Base-by-base conservation (phyloP, 92 coral and sea anemone species). In the Epizoanthus scotinus region DNA sequence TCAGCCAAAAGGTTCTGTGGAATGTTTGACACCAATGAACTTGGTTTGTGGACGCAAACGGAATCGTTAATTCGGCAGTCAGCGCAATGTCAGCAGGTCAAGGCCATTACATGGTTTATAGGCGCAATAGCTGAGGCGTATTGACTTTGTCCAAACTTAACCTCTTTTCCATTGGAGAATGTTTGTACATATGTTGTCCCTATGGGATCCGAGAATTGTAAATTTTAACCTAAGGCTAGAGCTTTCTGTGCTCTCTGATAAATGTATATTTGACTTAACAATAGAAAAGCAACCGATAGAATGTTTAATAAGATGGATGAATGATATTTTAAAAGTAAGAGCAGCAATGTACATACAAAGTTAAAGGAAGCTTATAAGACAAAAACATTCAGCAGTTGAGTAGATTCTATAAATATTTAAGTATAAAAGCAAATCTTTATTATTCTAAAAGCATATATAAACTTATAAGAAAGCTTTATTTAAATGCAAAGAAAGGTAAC, bases 211-310 rank as follows among this genome's bases (percentile, higher is more conserved):
- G 21, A n/a, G n/a, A 34, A 38, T 17, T 75, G 81, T 75, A 36
- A 36, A 57, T 59, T 25, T 59, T 53, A 24, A 2, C 14, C 47
- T 40, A 34, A 54, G 40, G n/a, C n/a, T 15, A 12, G 81, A 75
- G 81, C 81, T 58, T 75, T 75, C 25, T 75, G 81, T 60, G 81
- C 68, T 75, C 81, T 58, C 44, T 8, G 20, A 31, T 74, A 53
- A 68, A 42, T 68, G 73, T 68, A 17, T 71, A 28, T 49, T 26
- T 26, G 38, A 17, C 26, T 19, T 73, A 38, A 36, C 28, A 34
- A 53, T 75, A n/a, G 66, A 75, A 74, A 56, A 19, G 19, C 22
- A 22, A 44, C 13, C 14, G 50, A 44, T 44, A 44, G 9, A 47
- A 47, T 2, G 52, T 47, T 47, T 67, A 67, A n/a, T n/a, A n/a